Base-by-base conservation (phyloP, 2,797 vertebrate species). In the Orestias chungarensis region DNA sequence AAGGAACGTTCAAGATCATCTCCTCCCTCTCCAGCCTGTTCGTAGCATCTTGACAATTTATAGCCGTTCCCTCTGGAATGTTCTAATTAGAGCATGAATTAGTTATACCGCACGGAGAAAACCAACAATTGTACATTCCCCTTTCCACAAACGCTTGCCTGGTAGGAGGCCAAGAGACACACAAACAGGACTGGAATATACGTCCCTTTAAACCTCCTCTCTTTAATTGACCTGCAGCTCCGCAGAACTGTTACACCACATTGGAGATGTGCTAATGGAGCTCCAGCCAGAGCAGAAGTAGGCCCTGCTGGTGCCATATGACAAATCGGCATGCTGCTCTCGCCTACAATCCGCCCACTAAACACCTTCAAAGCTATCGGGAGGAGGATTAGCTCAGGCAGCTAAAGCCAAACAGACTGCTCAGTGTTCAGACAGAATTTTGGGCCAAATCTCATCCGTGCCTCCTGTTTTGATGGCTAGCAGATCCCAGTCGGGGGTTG, bases 281-380 rank as follows among this genome's bases (percentile, higher is more conserved):
- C 86, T 88, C 78, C 82, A 86, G 90, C 89, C 90, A 80, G 87
- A 90, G 86, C 91, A 90, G 89, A 89, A 90, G 89, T 82, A 85
- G 88, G 89, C 85, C 89, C 89, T 91, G 90, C 87, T 88, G 88
- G 89, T 91, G 91, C 91, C 89, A 91, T 92, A 92, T 93, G 91
- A 93, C 92, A 88, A 93, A 92, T 88, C 87, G 84, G 88, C 90
- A 88, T 91, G 92, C 89, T 92, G 90, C 91, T 93, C 87, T 90
- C 86, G 91, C 92, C 93, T 92, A 92, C 91, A 74, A 80, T 87
- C 89, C 91, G 80, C 92, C 93, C 90, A 93, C 92, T 85, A 82
- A 80, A 92, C 91, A 84, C 91, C 94, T 90, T 91, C 92, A 87
- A 86, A 90, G 86, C 89, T 90, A 90, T 87, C 88, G 78, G 88